Conservation (phyloP, 2,797 vertebrate species). For the Harpagifer antarcticus region DNA sequence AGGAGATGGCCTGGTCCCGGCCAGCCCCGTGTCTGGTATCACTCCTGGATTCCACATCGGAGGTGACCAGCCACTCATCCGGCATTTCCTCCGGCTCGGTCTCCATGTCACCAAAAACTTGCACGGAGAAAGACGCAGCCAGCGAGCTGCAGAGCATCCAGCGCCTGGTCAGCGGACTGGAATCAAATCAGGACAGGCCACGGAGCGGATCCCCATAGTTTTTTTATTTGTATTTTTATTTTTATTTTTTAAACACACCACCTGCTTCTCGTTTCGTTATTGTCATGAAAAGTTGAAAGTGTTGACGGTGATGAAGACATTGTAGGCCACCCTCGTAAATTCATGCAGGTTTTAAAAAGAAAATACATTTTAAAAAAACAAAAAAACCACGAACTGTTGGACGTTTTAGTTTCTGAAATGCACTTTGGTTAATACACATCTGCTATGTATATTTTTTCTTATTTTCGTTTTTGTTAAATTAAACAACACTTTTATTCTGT, state of each 20-base stretch:
- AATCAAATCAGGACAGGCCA: conserved; percentile 92
- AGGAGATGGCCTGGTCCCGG: conserved; percentile 78
- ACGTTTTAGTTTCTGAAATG: conserved; percentile 85
- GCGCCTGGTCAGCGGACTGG: conserved; percentile 95
- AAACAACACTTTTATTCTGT: conserved; percentile 77
- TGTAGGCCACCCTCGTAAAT: conserved; percentile 63
- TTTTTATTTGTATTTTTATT: background rate
- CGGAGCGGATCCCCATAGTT: conserved; percentile 91
- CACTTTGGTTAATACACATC: conserved; percentile 87
- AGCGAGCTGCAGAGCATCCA: conserved; percentile 98
- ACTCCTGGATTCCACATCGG: conserved; percentile 94
- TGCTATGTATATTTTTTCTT: conserved; percentile 73
- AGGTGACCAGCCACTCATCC: conserved; percentile 94
- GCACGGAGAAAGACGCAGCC: conserved; percentile 90
- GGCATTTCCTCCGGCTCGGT: conserved; percentile 91
- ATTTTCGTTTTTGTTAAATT: conserved; percentile 76
- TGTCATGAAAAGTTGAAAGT: conserved; percentile 66
- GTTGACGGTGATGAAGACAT: conserved; percentile 58
- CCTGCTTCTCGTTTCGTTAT: conserved; percentile 59
- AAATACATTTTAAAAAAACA: conserved; percentile 15
- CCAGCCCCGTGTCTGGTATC: conserved; percentile 87
- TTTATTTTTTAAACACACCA: conserved; percentile 17
- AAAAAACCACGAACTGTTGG: conserved; percentile 65
- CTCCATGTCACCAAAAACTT: conserved; percentile 92
- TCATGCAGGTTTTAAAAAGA: conserved; percentile 74